phyloP scores from a whole-genome alignment of 2,113 vertebrate species.

The Macrotus californicus region DNA sequence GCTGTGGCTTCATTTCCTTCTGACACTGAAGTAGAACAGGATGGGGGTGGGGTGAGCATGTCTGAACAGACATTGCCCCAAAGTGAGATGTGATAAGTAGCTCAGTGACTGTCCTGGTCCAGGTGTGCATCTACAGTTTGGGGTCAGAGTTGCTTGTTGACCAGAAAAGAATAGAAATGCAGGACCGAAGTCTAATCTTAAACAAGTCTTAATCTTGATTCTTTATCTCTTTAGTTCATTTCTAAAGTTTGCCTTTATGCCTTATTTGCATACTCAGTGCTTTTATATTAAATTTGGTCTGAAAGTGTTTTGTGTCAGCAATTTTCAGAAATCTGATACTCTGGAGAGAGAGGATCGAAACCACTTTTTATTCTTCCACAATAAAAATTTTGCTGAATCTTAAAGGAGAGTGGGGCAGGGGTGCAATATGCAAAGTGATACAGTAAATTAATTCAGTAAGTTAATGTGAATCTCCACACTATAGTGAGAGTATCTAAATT shows the following conservation, averaged over 20 bases:
- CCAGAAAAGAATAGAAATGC: neutral
- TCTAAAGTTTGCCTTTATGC: slow-evolving; percentile 17
- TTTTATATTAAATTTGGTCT: slow-evolving; percentile 51
- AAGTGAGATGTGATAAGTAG: neutral
- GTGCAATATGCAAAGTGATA: slow-evolving; percentile 11
- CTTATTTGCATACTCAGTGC: slow-evolving; percentile 49
- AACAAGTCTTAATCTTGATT: neutral
- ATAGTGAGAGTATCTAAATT: neutral
- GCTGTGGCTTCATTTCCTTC: slow-evolving; percentile 73
- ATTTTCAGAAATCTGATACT: slow-evolving; percentile 50
- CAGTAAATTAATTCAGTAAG: neutral
- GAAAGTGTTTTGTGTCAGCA: slow-evolving; percentile 59
- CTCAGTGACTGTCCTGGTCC: neutral
- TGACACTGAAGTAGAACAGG: slow-evolving; percentile 37
- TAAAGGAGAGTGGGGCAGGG: neutral
- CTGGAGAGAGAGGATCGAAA: slow-evolving; percentile 38
- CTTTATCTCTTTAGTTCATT: neutral
- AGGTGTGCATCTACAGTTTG: neutral
- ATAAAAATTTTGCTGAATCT: slow-evolving; percentile 55
- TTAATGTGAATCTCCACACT: neutral
- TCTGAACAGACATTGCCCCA: neutral
- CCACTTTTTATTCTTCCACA: slow-evolving; percentile 39
- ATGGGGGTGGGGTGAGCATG: slow-evolving; percentile 37
- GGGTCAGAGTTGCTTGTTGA: neutral
- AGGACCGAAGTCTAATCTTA: neutral